Evolutionary conservation across 2,797 vertebrate species (phyloP).

Genomic region (Apogon hyalosoma): DNA sequence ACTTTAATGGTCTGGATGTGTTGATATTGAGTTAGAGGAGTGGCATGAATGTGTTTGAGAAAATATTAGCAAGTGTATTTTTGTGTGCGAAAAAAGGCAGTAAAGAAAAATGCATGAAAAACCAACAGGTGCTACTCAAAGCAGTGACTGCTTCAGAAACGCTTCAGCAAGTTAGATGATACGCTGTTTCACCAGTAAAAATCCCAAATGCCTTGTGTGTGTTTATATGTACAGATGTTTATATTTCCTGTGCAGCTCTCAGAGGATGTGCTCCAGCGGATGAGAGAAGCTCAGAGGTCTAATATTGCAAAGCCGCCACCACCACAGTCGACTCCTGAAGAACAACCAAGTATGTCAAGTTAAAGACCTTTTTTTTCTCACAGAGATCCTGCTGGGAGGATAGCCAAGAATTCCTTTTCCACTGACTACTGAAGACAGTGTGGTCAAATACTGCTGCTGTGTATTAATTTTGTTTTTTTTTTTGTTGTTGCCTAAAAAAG

Average conservation of each 20-base stretch:
- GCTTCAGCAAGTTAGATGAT: not conserved
- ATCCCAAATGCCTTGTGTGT: slow-evolving; percentile 2
- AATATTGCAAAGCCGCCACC: slow-evolving; percentile 36
- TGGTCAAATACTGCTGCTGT: not conserved
- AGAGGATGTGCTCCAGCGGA: slow-evolving; percentile 78
- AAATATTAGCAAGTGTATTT: too few relatives aligned
- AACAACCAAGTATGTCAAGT: slow-evolving; percentile 63
- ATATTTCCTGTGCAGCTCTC: slow-evolving; percentile 75
- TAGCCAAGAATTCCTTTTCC: not conserved
- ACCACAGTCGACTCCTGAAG: slow-evolving; percentile 45
- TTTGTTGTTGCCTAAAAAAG: not conserved
- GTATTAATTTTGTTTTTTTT: not conserved
- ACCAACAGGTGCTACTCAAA: not conserved
- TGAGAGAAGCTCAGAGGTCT: slow-evolving; percentile 72
- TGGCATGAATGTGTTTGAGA: too few relatives aligned
- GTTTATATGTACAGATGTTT: slow-evolving; percentile 11
- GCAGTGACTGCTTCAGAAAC: slow-evolving; percentile 2
- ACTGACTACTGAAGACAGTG: not conserved
- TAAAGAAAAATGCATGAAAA: too few relatives aligned
- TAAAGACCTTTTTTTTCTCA: slow-evolving; percentile 3
- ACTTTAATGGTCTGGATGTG: too few relatives aligned
- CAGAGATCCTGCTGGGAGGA: slow-evolving; percentile 1
- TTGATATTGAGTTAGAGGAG: too few relatives aligned
- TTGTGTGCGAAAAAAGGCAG: too few relatives aligned
- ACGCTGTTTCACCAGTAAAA: not conserved